Percentiles rank a stretch among this genome's conserved stretches.
Conservation (phyloP, 2,113 vertebrate genomes). For the Pandion haliaetus region DNA sequence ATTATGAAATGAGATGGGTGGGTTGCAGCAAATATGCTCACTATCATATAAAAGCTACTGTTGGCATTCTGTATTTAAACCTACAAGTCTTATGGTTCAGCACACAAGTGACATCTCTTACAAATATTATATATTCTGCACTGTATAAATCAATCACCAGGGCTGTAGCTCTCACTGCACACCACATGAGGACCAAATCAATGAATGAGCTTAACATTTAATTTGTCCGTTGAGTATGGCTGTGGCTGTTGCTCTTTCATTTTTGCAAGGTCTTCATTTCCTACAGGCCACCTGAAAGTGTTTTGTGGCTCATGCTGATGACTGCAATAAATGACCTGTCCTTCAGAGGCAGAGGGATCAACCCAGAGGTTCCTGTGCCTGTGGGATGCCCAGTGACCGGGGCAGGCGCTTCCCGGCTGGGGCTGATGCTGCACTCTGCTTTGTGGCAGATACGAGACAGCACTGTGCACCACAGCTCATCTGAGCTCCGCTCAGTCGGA, state of each 20-base stretch:
- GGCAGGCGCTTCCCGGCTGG: too few species aligned
- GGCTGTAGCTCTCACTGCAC: not conserved
- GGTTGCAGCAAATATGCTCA: not conserved
- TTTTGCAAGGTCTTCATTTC: not conserved
- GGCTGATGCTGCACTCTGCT: not conserved
- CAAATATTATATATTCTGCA: not conserved
- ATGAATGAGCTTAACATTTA: too few species aligned
- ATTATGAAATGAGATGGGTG: not conserved
- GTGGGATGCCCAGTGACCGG: not conserved
- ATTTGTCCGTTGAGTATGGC: rapidly evolving
- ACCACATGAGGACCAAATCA: not conserved
- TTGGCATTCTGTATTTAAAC: not conserved
- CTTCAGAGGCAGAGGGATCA: not conserved
- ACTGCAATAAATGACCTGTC: not conserved
- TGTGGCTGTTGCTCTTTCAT: too few species aligned
- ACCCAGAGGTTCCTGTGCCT: rapidly evolving
- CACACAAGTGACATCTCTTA: not conserved
- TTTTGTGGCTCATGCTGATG: not conserved
- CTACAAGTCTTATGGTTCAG: not conserved
- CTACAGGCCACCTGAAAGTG: not conserved
- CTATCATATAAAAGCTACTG: not conserved
- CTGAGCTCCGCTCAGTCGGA: rapidly evolving
- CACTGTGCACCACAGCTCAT: not conserved
- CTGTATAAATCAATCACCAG: not conserved
- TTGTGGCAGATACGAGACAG: not conserved